phyloP scores from a whole-genome alignment of 92 coral and sea anemone genomes.

The Ricordea florida region DNA sequence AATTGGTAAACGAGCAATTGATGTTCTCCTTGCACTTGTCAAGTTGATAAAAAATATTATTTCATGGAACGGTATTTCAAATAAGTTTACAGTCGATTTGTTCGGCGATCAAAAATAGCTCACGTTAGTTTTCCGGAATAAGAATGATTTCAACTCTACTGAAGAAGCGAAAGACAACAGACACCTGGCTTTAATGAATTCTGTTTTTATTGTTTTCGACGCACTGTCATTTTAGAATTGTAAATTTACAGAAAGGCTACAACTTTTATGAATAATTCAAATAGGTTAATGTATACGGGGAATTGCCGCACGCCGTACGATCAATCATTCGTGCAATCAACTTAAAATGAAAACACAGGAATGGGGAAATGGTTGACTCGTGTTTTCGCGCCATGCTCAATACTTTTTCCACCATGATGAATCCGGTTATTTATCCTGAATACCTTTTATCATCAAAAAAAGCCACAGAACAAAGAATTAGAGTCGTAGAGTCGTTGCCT shows the following conservation, averaged over 20 bases:
- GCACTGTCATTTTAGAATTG: conserved; percentile 92
- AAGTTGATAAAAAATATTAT: background rate
- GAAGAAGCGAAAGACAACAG: conserved; percentile 36
- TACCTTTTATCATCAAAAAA: too few relatives aligned
- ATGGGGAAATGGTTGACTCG: too few relatives aligned
- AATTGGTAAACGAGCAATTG: conserved; percentile 38
- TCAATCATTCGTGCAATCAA: too few relatives aligned
- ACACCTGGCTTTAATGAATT: conserved; percentile 78
- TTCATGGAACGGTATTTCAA: background rate
- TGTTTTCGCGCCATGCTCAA: too few relatives aligned
- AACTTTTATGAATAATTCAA: conserved; percentile 33
- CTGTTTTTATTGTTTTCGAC: conserved; percentile 72
- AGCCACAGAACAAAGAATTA: too few relatives aligned
- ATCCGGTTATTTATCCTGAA: too few relatives aligned
- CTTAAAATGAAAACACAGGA: too few relatives aligned
- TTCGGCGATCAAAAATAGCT: too few relatives aligned
- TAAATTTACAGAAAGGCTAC: conserved; percentile 59
- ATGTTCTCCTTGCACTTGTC: conserved; percentile 5
- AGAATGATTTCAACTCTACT: conserved; percentile 16
- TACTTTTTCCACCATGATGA: too few relatives aligned
- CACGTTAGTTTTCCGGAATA: conserved; percentile 1
- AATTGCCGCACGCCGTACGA: too few relatives aligned
- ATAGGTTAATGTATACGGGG: conserved; percentile 32
- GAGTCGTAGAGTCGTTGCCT: too few relatives aligned
- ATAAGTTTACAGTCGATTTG: too few relatives aligned